A percentile compares a stretch with the other conserved stretches of the same genome.
These are phyloP conservation scores for Helostoma temminkii DNA, from an alignment of 2,797 vertebrate species.

Conservation along the genomic window DNA sequence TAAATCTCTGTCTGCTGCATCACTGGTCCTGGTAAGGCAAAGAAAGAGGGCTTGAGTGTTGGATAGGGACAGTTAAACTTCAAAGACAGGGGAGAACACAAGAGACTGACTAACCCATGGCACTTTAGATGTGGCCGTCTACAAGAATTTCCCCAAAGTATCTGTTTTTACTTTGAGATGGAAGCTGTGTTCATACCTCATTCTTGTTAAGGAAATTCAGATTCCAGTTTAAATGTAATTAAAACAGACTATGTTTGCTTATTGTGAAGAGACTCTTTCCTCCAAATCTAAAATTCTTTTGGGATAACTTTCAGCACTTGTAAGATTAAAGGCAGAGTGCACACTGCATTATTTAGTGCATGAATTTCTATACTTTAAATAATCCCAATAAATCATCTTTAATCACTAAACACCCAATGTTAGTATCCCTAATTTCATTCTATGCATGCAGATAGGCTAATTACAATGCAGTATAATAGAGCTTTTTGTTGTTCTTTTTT, in stretches of 20 bases:
- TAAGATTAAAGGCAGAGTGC: constrained; percentile 13
- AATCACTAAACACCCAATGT: constrained; percentile 57
- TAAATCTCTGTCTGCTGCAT: constrained; percentile 69
- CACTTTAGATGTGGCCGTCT: too few species aligned
- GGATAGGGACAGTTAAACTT: constrained; percentile 48
- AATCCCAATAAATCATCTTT: constrained; percentile 69
- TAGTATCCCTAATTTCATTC: constrained; percentile 53
- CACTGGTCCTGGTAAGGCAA: constrained; percentile 58
- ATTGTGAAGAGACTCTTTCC: background rate
- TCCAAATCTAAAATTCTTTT: constrained; percentile 26
- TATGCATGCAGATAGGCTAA: constrained; percentile 52
- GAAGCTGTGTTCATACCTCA: background rate
- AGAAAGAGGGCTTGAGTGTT: constrained; percentile 52
- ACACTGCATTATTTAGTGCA: constrained; percentile 27
- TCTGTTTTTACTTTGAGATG: constrained; percentile 15
- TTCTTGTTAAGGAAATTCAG: constrained; percentile 16
- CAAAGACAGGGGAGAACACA: constrained; percentile 44
- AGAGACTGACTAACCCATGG: constrained; percentile 20
- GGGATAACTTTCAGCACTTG: constrained; percentile 23
- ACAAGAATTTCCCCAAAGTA: too few species aligned
- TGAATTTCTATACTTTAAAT: constrained; percentile 32
- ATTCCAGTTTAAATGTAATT: constrained; percentile 15
- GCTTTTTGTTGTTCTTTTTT: constrained; percentile 38
- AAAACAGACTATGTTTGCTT: constrained; percentile 15
- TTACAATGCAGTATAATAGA: constrained; percentile 62